Evolutionary conservation across 2,888 invertebrate species (phyloP).

Genomic region (Hypercompe scribonia): DNA sequence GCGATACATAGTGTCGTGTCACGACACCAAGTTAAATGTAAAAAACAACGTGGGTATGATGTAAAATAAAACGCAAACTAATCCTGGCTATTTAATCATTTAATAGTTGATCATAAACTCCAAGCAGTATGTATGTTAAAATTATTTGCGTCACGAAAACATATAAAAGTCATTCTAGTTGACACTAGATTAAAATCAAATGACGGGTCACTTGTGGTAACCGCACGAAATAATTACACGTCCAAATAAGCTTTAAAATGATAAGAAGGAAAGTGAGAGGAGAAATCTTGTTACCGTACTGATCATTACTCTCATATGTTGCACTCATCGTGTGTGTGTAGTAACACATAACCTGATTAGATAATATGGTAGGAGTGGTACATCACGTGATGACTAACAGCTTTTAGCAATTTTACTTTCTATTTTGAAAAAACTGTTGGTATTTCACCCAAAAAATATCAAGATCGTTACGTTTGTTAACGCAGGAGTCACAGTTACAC

Average conservation of each 20-base stretch:
- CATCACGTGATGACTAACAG: constrained; percentile 5
- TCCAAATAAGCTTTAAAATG: constrained; percentile 29
- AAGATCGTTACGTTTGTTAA: neutral
- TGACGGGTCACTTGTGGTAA: constrained; percentile 2
- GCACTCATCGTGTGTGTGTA: neutral
- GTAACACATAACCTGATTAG: constrained; percentile 13
- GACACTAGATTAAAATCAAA: constrained; percentile 8
- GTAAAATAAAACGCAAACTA: neutral
- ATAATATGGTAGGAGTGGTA: constrained; percentile 13
- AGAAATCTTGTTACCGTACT: constrained; percentile 34
- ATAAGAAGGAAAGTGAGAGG: constrained; percentile 38
- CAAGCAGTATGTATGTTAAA: neutral
- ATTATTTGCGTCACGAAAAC: neutral
- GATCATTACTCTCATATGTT: constrained; percentile 23
- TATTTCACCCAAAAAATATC: neutral
- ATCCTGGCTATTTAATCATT: neutral
- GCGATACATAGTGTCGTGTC: too few species aligned
- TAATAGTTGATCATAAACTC: too few species aligned
- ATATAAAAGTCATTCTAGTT: constrained; percentile 4
- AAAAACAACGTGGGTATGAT: too few species aligned
- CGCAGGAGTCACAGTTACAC: neutral
- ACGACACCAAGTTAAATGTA: too few species aligned
- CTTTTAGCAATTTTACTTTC: constrained; percentile 5
- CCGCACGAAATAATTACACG: constrained; percentile 18
- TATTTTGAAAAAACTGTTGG: neutral